These are phyloP conservation scores for Microctonus brassicae DNA, from an alignment of 2,888 invertebrate species.

Conservation along the genomic window DNA sequence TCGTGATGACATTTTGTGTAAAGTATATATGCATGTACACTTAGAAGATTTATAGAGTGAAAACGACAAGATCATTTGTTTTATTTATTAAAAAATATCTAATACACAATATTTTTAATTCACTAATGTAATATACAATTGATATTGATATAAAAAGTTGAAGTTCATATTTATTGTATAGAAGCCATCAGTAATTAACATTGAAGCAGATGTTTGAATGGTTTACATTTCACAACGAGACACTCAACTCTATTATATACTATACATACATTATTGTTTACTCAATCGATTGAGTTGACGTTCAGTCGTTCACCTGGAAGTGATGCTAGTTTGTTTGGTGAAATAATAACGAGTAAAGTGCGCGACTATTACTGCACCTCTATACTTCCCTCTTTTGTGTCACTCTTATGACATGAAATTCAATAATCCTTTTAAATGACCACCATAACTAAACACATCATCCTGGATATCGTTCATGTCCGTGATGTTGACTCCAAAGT, in stretches of 20 bases:
- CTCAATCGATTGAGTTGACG: slow-evolving; percentile 14
- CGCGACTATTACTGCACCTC: not conserved
- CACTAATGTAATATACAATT: not conserved
- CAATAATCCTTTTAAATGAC: slow-evolving; percentile 53
- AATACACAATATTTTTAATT: not conserved
- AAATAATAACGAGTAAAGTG: slow-evolving; percentile 51
- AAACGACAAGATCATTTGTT: not conserved
- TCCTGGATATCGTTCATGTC: not conserved
- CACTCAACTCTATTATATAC: slow-evolving; percentile 4
- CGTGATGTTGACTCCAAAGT: slow-evolving; percentile 27
- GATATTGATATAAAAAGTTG: slow-evolving; percentile 9
- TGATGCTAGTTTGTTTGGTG: slow-evolving; percentile 47
- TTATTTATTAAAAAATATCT: not conserved
- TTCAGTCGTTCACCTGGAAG: slow-evolving; percentile 37
- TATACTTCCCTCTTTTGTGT: slow-evolving; percentile 21
- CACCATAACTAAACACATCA: slow-evolving; percentile 38
- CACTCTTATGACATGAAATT: slow-evolving; percentile 47
- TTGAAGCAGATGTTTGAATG: slow-evolving; percentile 5
- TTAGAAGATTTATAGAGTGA: too few relatives aligned
- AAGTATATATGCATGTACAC: too few relatives aligned
- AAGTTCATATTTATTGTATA: slow-evolving; percentile 21
- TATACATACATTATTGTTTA: not conserved
- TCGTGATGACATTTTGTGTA: not conserved
- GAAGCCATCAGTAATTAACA: not conserved
- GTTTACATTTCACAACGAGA: slow-evolving; percentile 13